phyloP scores from a whole-genome alignment of 2,797 vertebrate species.

The Rhodeus uyekii region DNA sequence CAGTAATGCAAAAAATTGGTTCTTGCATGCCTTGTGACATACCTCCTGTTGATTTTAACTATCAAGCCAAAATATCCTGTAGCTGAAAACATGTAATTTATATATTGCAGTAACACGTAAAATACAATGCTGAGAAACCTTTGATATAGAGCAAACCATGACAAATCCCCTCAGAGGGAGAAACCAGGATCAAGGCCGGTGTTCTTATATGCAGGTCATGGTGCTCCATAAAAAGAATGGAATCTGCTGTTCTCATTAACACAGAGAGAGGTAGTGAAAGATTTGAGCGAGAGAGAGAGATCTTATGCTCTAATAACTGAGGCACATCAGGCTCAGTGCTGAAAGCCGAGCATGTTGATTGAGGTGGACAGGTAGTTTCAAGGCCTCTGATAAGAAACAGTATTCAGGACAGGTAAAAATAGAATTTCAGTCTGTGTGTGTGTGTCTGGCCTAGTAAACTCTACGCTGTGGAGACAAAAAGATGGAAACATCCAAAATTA shows the following conservation, averaged over 20 bases:
- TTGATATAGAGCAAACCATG: slow-evolving; percentile 22
- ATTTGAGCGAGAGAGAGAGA: slow-evolving; percentile 37
- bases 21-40: too few species aligned
- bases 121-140: neutral
- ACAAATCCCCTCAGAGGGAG: slow-evolving; percentile 17
- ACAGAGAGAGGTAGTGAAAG: slow-evolving; percentile 37
- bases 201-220: slow-evolving; percentile 25
- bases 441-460: neutral
- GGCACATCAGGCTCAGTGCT: slow-evolving; percentile 70
- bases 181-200: neutral
- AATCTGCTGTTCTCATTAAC: slow-evolving; percentile 23
- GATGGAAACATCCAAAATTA: too few species aligned
- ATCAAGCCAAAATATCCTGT: too few species aligned
- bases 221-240: slow-evolving; percentile 5
- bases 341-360: slow-evolving; percentile 74
- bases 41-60: too few species aligned
- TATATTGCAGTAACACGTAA: slow-evolving; percentile 1
- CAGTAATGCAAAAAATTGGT: too few species aligned
- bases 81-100: slow-evolving; percentile 25
- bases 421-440: neutral
- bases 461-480: neutral
- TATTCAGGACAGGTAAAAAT: slow-evolving; percentile 65
- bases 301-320: slow-evolving; percentile 78
- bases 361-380: slow-evolving; percentile 80
- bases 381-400: slow-evolving; percentile 70